Evolutionary conservation across 2,888 invertebrate genomes (phyloP).

Genomic region (Cactoblastis cactorum): DNA sequence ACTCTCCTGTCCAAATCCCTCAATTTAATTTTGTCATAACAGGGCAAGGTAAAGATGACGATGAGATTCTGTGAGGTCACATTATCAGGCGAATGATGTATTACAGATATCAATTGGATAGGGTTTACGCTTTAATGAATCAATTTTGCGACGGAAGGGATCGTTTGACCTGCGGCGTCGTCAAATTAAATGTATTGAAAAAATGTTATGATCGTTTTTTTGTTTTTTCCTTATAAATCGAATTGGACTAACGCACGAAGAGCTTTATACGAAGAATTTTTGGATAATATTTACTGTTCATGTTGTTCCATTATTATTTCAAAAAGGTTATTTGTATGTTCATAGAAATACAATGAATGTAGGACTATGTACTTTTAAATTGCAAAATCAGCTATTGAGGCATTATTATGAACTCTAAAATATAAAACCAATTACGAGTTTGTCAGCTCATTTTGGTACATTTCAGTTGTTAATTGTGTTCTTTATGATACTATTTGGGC

Average conservation of each 20-base stretch:
- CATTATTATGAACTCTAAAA: too few species aligned
- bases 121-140: conserved; percentile 5
- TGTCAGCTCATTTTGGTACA: too few species aligned
- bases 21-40: too few species aligned
- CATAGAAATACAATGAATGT: too few species aligned
- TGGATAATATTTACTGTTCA: background rate
- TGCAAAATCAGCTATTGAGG: too few species aligned
- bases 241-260: background rate
- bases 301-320: background rate
- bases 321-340: background rate
- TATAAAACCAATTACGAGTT: too few species aligned
- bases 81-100: background rate
- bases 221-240: background rate
- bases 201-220: background rate
- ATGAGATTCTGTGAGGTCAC: background rate
- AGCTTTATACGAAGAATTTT: background rate
- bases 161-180: conserved; percentile 6
- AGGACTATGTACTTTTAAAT: too few species aligned
- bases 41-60: background rate
- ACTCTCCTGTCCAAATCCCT: too few species aligned
- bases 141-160: background rate
- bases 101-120: background rate
- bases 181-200: background rate
- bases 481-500: too few species aligned
- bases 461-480: too few species aligned